A percentile compares a stretch with the other conserved stretches of the same genome.
Evolutionary conservation across 2,888 invertebrate genomes (phyloP).

Genomic region (Troides helena): DNA sequence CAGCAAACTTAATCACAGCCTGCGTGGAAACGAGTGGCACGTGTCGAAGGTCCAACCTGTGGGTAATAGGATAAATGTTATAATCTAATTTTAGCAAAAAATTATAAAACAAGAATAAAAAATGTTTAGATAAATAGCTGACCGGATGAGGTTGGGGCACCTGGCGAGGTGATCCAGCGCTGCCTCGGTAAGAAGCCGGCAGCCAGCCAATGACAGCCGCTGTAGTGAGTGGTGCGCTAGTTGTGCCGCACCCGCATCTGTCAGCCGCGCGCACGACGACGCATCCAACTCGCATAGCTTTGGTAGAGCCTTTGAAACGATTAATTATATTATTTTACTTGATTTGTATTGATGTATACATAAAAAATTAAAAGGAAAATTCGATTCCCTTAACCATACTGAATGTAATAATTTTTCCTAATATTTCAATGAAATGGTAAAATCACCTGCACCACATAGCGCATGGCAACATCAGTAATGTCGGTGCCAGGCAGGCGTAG

Average conservation of each 20-base stretch:
- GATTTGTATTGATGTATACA: background rate
- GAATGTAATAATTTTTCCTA: too few relatives aligned
- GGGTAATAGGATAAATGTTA: background rate
- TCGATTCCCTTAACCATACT: too few relatives aligned
- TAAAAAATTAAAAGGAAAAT: too few relatives aligned
- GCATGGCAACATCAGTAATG: slow-evolving; percentile 91
- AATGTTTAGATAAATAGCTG: background rate
- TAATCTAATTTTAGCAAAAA: background rate
- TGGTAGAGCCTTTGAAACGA: slow-evolving; percentile 83
- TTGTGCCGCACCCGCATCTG: slow-evolving; percentile 94
- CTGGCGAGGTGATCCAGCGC: slow-evolving; percentile 90
- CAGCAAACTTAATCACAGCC: slow-evolving; percentile 91
- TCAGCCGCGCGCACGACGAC: slow-evolving; percentile 91
- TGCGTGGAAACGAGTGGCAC: slow-evolving; percentile 90
- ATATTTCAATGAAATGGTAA: too few relatives aligned
- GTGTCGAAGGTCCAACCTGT: slow-evolving; percentile 87
- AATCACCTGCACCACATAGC: slow-evolving; percentile 72
- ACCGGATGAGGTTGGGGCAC: slow-evolving; percentile 85
- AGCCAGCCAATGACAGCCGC: slow-evolving; percentile 89
- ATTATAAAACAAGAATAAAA: background rate
- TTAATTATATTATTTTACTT: background rate
- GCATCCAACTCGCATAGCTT: slow-evolving; percentile 88
- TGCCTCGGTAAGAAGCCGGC: slow-evolving; percentile 89
- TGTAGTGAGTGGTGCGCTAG: slow-evolving; percentile 87
- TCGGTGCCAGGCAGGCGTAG: slow-evolving; percentile 92